Evolutionary conservation across 2,797 vertebrate genomes (phyloP).

Genomic region (Mastacembelus armatus): DNA sequence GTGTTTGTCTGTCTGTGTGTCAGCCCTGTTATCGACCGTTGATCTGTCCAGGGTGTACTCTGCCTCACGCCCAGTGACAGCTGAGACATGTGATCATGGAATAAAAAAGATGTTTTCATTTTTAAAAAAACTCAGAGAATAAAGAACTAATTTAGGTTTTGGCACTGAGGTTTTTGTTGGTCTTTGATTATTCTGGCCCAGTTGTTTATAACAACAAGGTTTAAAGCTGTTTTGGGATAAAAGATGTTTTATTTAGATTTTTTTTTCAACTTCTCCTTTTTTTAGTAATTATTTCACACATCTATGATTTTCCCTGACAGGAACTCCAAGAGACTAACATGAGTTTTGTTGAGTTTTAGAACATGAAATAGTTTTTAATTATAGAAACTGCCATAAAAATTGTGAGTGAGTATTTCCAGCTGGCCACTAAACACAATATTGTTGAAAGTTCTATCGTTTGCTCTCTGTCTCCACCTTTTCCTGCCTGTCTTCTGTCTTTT

Average conservation of each 20-base stretch:
- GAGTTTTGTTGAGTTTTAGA: neutral
- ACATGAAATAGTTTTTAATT: no score
- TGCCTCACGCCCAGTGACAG: no score
- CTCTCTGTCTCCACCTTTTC: neutral
- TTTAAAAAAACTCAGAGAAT: neutral
- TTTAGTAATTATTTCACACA: no score
- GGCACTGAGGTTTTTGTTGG: neutral
- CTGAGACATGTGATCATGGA: neutral
- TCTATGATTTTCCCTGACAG: neutral
- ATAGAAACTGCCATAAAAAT: neutral
- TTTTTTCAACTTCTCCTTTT: neutral
- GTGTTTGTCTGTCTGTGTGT: no score
- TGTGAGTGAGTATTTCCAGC: no score
- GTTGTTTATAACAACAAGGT: neutral
- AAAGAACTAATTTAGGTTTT: neutral
- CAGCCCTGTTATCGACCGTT: no score
- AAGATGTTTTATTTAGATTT: neutral
- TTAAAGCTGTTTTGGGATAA: neutral
- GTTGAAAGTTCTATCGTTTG: neutral
- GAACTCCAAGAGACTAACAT: neutral
- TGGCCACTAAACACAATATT: neutral
- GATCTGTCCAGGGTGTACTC: no score
- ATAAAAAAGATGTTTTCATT: neutral
- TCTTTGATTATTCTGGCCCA: slow-evolving; percentile 16
- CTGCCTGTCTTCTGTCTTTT: neutral